These are phyloP conservation scores for Podarcis siculus DNA, from an alignment of 2,797 vertebrate species.

Conservation along the genomic window DNA sequence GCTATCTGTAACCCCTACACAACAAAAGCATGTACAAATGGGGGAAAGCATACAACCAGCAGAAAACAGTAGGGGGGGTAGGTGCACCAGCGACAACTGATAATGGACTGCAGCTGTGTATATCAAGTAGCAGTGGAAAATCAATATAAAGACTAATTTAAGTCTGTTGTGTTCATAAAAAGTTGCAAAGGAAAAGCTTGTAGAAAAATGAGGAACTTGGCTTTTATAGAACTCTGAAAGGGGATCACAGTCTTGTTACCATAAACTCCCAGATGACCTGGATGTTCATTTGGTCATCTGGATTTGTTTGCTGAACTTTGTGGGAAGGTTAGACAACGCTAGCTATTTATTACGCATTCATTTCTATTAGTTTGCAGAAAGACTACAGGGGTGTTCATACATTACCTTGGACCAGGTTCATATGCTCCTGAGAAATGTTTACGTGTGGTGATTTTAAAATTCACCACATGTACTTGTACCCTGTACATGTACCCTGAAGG, in stretches of 20 bases:
- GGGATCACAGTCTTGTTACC: background rate
- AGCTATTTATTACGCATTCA: no score
- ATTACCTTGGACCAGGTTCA: no score
- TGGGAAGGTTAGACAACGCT: no score
- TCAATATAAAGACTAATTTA: conserved; percentile 26
- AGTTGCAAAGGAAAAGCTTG: background rate
- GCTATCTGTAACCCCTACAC: background rate
- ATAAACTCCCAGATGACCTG: background rate
- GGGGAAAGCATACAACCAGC: background rate
- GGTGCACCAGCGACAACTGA: background rate
- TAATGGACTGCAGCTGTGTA: conserved; percentile 34
- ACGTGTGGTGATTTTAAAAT: no score
- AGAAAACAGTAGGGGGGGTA: conserved; percentile 10
- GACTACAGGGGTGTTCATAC: no score
- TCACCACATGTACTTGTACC: no score
- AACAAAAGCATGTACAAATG: conserved; percentile 4
- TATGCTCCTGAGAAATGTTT: no score
- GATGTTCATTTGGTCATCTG: no score
- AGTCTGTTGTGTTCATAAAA: background rate
- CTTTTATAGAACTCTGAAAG: background rate
- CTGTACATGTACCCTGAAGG: no score
- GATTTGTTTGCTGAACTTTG: no score
- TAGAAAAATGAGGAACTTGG: background rate
- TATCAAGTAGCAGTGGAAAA: background rate
- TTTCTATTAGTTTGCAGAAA: no score